Base-by-base conservation (phyloP, 2,888 invertebrate genomes). In the Villa cingulata region DNA sequence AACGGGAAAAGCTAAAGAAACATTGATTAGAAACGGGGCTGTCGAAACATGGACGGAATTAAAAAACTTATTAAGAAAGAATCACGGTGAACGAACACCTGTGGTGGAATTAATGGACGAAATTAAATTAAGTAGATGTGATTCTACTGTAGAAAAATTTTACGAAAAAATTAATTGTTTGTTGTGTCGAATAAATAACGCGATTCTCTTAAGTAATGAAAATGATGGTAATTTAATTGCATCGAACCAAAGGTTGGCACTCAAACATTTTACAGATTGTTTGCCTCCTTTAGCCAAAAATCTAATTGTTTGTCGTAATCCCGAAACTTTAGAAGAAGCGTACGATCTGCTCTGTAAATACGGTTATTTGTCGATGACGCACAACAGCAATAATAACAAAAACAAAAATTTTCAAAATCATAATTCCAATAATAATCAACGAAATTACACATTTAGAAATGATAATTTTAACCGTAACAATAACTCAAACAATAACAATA, bases 231-330 rank as follows among this genome's bases (percentile, higher is more conserved):
- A 27, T 9, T 27, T 27, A 27, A 41, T 45, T n/a, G 32, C 17
- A 7, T 43, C 39, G 5, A 48, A 48, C n/a, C 45, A 45, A n/a
- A 36, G 45, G 19, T 43, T 48, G 12, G 48, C 45, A 4, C 36
- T 48, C 16, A 40, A 48, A 12, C 16, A 39, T 4, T 48, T 50
- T 20, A 48, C 47, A 34, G 18, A 48, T 15, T 45, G 45, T 29
- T 40, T 49, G 5, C 49, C 43, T 14, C 39, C 43, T 10, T 37
- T 43, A 15, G 43, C 37, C 14, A 46, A 45, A 45, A 41, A 43
- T 14, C 36, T 49, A 12, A 27, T 49, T 15, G 18, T 36, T 1
- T 41, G 37, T 16, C 27, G 46, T 18, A 43, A 49, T 15, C 43
- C 46, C 19, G 3, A 29, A 29, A 16, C 40, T 19, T 20, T 49